phyloP scores from a whole-genome alignment of 2,113 vertebrate species.

The Australoheros scitulus region DNA sequence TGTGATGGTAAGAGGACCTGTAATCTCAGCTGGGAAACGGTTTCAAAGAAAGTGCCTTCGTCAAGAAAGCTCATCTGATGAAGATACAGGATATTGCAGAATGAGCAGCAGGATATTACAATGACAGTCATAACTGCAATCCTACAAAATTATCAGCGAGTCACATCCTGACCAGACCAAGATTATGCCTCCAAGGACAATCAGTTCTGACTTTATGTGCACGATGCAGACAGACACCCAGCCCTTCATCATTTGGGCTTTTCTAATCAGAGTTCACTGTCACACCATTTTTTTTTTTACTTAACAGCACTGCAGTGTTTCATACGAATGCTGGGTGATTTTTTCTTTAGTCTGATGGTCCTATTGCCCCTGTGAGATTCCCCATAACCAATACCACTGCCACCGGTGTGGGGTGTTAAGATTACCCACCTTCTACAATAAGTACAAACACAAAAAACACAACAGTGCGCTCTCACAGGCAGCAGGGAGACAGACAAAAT shows the following conservation, averaged over 20 bases:
- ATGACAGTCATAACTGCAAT: not conserved
- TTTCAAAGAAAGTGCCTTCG: not conserved
- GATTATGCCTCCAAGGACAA: not conserved
- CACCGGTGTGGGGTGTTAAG: not conserved
- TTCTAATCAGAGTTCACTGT: not conserved
- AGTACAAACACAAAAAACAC: not conserved
- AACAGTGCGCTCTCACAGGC: not conserved
- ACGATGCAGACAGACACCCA: not conserved
- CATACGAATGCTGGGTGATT: not conserved
- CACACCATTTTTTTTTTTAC: not conserved
- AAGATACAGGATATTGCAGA: constrained; percentile 12
- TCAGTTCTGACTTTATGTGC: not conserved
- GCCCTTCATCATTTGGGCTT: not conserved
- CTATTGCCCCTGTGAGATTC: not conserved
- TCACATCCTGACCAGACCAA: not conserved
- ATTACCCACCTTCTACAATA: fast-evolving
- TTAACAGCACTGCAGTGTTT: not conserved
- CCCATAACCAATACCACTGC: not conserved
- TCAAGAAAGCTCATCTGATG: not conserved
- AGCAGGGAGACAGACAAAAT: not conserved
- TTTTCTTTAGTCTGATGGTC: not conserved
- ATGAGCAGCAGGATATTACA: constrained; percentile 15
- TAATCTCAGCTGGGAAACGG: not conserved
- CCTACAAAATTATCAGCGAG: not conserved
- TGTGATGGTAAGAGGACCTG: not conserved